Evolutionary conservation across 2,113 vertebrate genomes (phyloP).

Genomic region (Laterallus jamaicensis): DNA sequence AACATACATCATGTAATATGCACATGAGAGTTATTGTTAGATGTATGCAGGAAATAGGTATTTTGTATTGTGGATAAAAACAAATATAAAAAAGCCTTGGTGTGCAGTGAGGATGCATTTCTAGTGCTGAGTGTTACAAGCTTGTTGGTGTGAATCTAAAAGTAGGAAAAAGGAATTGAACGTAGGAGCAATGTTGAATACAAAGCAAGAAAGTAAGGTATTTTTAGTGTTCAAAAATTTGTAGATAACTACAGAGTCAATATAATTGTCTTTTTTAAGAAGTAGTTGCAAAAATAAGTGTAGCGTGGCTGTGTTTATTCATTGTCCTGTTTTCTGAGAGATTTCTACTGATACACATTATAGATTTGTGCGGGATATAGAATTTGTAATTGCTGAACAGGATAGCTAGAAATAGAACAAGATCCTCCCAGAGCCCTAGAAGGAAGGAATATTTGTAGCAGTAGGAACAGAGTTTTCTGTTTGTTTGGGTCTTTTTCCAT

Average conservation of each 20-base stretch:
- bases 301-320: background rate
- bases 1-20: accelerated
- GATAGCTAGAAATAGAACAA: background rate
- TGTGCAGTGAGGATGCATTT: background rate
- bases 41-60: background rate
- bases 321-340: background rate
- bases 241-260: background rate
- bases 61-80: background rate
- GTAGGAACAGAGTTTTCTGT: background rate
- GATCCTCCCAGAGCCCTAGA: background rate
- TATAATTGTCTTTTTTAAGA: background rate
- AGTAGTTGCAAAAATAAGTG: background rate
- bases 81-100: background rate
- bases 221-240: background rate
- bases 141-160: background rate
- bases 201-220: background rate
- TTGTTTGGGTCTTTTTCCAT: background rate
- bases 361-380: background rate
- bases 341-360: accelerated
- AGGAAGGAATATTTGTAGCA: background rate
- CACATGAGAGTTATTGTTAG: background rate
- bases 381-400: background rate
- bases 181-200: background rate
- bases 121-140: background rate
- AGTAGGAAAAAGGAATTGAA: background rate